Conservation (phyloP, 1,140 invertebrate species). For the Diabrotica undecimpunctata region DNA sequence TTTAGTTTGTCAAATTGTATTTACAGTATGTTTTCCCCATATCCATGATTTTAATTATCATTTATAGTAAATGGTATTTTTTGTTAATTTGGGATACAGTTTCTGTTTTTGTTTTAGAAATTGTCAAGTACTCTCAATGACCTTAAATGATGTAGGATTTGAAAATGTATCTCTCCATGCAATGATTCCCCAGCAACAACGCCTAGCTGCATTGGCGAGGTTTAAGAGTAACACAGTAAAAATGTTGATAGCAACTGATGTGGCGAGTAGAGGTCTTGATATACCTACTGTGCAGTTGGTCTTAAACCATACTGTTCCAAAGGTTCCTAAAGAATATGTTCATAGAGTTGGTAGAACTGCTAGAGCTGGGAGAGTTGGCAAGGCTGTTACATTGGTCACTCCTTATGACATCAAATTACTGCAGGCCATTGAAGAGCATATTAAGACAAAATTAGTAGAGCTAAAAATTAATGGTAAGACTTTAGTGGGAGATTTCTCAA, state of each 20-base stretch:
- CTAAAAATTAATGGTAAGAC: conserved; percentile 76
- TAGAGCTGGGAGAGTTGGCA: conserved; percentile 80
- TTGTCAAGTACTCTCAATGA: conserved; percentile 82
- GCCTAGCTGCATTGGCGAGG: conserved; percentile 71
- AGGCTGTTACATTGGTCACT: conserved; percentile 86
- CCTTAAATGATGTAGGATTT: conserved; percentile 80
- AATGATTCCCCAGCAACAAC: conserved; percentile 78
- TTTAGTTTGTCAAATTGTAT: too few relatives aligned
- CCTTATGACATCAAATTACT: conserved; percentile 87
- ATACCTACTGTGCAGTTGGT: conserved; percentile 88
- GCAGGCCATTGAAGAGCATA: conserved; percentile 79
- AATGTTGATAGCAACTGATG: conserved; percentile 94
- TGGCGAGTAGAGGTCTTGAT: conserved; percentile 89
- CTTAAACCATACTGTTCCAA: conserved; percentile 90
- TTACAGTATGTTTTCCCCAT: too few relatives aligned
- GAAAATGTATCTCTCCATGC: conserved; percentile 83
- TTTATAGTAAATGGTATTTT: too few relatives aligned
- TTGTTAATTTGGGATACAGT: too few relatives aligned
- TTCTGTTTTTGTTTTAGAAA: conserved; percentile 55
- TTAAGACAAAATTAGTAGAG: conserved; percentile 82
- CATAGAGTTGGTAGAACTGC: conserved; percentile 97
- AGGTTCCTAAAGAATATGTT: conserved; percentile 89
- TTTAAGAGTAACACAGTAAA: conserved; percentile 83
- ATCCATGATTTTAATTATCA: too few relatives aligned
- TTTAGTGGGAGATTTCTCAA: background rate